A percentile compares a stretch with the other conserved stretches of the same genome.
Evolutionary conservation across 2,888 invertebrate species (phyloP).

Genomic region (Brassicogethes aeneus): DNA sequence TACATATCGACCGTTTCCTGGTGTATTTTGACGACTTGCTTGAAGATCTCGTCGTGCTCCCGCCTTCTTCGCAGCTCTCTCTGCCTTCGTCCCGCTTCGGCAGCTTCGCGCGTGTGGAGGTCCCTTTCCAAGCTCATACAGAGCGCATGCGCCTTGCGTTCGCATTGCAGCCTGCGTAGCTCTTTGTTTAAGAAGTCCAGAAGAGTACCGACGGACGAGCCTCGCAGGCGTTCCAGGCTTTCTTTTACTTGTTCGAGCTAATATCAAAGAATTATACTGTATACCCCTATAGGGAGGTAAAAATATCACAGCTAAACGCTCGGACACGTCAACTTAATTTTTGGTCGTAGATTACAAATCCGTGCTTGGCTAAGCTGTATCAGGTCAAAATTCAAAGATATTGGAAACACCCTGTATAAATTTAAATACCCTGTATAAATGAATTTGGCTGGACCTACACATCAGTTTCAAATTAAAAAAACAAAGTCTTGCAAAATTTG

Average conservation of each 20-base stretch:
- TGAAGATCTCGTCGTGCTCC: slow-evolving; percentile 75
- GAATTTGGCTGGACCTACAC: too few relatives aligned
- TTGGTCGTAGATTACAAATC: too few relatives aligned
- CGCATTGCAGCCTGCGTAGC: slow-evolving; percentile 63
- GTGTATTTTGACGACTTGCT: slow-evolving; percentile 53
- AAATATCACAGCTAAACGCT: too few relatives aligned
- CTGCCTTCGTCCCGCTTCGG: slow-evolving; percentile 70
- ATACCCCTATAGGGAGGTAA: too few relatives aligned
- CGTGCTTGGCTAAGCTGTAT: too few relatives aligned
- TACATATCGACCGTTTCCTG: slow-evolving; percentile 54
- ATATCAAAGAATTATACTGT: slow-evolving; percentile 2
- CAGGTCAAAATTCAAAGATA: too few relatives aligned
- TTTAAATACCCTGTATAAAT: neutral
- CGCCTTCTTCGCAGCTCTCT: slow-evolving; percentile 60
- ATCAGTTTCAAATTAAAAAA: too few relatives aligned
- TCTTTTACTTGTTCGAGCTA: slow-evolving; percentile 1
- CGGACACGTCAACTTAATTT: too few relatives aligned
- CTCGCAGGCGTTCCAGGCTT: slow-evolving; percentile 60
- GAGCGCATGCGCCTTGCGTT: slow-evolving; percentile 70
- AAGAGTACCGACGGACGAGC: slow-evolving; percentile 60
- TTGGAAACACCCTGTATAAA: too few relatives aligned
- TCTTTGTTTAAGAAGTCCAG: slow-evolving; percentile 73
- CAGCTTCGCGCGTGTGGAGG: slow-evolving; percentile 66
- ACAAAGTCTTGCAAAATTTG: too few relatives aligned
- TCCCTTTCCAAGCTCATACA: slow-evolving; percentile 70